A percentile compares a stretch with the other conserved stretches of the same genome.
These are phyloP conservation scores for Barypeithes pellucidus DNA, from an alignment of 2,888 invertebrate genomes.

Conservation along the genomic window DNA sequence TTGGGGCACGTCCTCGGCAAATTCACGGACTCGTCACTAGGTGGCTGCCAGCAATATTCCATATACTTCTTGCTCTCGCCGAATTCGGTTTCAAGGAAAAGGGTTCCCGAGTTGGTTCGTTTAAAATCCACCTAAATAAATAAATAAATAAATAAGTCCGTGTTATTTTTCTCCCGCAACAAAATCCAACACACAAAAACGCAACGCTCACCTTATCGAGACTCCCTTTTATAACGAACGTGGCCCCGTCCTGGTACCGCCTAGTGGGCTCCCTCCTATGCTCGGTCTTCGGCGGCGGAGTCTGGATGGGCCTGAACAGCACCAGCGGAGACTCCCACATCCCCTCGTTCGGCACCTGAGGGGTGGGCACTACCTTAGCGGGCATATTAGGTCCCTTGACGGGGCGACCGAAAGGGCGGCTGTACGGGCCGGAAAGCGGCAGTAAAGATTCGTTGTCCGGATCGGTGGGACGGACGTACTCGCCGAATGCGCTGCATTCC, in stretches of 20 bases:
- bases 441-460: not conserved
- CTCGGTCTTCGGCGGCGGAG: slow-evolving; percentile 9
- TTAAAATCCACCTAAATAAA: slow-evolving; percentile 73
- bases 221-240: slow-evolving; percentile 80
- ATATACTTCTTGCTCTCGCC: slow-evolving; percentile 67
- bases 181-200: too few relatives aligned
- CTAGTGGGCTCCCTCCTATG: not conserved
- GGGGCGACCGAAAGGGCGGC: slow-evolving; percentile 21
- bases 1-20: not conserved
- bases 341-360: not conserved
- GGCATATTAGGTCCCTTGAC: slow-evolving; percentile 16
- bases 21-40: slow-evolving; percentile 20
- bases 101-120: slow-evolving; percentile 78
- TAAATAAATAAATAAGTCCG: too few relatives aligned
- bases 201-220: slow-evolving; percentile 59
- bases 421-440: slow-evolving; percentile 2
- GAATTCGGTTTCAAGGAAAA: slow-evolving; percentile 74
- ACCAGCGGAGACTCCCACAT: slow-evolving; percentile 14
- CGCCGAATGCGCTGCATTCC: slow-evolving; percentile 35
- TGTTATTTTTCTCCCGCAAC: too few relatives aligned
- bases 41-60: slow-evolving; percentile 29
- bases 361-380: not conserved
- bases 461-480: slow-evolving; percentile 24
- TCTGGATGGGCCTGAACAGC: slow-evolving; percentile 19
- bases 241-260: slow-evolving; percentile 76